Evolutionary conservation across 2,888 invertebrate species (phyloP).

Genomic region (Lasioglossum leucozonium): DNA sequence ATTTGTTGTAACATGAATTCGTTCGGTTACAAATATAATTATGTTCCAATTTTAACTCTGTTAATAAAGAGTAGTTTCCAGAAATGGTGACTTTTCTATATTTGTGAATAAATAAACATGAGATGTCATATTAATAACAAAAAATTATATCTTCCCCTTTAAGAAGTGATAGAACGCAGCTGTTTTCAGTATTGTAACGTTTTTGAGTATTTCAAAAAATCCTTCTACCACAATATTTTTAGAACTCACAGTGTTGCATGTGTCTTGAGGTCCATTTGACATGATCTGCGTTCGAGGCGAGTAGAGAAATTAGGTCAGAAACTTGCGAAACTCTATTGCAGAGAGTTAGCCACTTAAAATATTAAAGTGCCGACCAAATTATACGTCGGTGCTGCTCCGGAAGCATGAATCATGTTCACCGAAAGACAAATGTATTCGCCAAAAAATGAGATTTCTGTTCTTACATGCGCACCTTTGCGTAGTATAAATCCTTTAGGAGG

Average conservation of each 20-base stretch:
- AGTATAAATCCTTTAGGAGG: conserved; percentile 2
- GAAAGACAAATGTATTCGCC: conserved; percentile 1
- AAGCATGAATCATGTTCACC: background rate
- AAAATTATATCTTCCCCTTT: too few species aligned
- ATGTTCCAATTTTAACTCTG: background rate
- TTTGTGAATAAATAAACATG: too few species aligned
- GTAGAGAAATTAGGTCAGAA: background rate
- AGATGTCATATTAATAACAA: too few species aligned
- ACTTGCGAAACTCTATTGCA: background rate
- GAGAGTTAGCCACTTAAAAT: background rate
- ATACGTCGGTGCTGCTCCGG: background rate
- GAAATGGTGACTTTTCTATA: too few species aligned
- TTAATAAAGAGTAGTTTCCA: too few species aligned
- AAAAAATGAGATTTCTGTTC: conserved; percentile 29
- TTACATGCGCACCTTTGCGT: background rate
- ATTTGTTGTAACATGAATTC: background rate
- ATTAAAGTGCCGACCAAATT: background rate
- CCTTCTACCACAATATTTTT: background rate
- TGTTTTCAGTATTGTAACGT: background rate
- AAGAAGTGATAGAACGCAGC: too few species aligned
- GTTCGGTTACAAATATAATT: background rate
- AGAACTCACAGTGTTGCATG: background rate
- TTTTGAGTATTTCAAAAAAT: background rate
- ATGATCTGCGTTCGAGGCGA: background rate
- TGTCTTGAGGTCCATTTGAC: background rate